Conservation (phyloP, 2,797 vertebrate species). For the Rhinella marina region DNA sequence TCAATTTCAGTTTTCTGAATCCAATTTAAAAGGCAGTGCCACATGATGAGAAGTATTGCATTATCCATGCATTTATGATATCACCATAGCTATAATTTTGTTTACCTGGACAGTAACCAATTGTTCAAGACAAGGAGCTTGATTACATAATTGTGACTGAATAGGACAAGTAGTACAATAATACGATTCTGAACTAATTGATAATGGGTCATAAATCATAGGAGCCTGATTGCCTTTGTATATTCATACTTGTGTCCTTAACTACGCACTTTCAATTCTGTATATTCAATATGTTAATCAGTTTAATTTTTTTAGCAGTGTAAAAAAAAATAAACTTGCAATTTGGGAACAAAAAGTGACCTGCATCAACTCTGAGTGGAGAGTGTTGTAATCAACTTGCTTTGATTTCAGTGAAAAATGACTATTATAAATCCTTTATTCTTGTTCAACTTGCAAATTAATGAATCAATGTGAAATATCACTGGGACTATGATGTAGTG, state of each 20-base stretch:
- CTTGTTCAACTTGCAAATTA: constrained; percentile 52
- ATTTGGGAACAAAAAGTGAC: constrained; percentile 55
- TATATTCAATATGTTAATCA: constrained; percentile 60
- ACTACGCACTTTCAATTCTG: constrained; percentile 26
- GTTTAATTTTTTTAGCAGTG: constrained; percentile 36
- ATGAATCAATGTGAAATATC: constrained; percentile 40
- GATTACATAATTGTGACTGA: constrained; percentile 35
- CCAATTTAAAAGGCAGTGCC: background rate
- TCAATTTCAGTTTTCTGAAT: background rate
- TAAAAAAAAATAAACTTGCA: constrained; percentile 18
- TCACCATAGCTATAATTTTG: background rate
- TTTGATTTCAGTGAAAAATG: constrained; percentile 53
- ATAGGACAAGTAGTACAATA: constrained; percentile 7
- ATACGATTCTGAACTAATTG: constrained; percentile 35
- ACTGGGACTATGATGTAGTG: background rate
- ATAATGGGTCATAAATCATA: constrained; percentile 36
- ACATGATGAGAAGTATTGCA: background rate
- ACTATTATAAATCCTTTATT: constrained; percentile 58
- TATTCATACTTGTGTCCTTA: constrained; percentile 42
- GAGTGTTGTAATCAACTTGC: constrained; percentile 42
- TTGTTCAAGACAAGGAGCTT: constrained; percentile 9
- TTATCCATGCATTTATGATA: background rate
- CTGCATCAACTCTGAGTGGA: constrained; percentile 13
- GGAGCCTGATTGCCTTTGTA: constrained; percentile 39
- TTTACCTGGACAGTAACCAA: constrained; percentile 4